Evolutionary conservation across 30 jellyfish, hydroid and myxozoan genomes (phyloP).

Genomic region (Clytia hemisphaerica): DNA sequence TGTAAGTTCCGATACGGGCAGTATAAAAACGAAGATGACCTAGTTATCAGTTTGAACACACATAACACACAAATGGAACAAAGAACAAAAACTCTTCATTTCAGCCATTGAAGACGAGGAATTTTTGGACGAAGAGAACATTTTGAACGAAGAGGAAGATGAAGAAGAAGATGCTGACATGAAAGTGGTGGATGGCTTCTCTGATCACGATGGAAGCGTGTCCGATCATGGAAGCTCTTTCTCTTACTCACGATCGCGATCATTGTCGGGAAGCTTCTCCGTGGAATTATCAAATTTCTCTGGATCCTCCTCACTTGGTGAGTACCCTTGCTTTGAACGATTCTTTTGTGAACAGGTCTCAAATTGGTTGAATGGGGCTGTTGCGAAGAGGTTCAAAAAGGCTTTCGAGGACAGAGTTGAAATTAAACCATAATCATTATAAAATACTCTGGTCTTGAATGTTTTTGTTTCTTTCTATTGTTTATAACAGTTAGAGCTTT

Average conservation of each 20-base stretch:
- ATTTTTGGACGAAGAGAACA: no score
- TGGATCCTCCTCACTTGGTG: slow-evolving; percentile 33
- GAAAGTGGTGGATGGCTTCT: slow-evolving; percentile 79
- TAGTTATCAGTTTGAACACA: no score
- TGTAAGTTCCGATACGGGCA: no score
- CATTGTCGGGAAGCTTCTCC: slow-evolving; percentile 38
- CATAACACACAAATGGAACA: slow-evolving; percentile 33
- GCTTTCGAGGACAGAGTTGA: slow-evolving; percentile 28
- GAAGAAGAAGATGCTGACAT: slow-evolving; percentile 68
- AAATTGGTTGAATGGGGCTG: slow-evolving; percentile 21
- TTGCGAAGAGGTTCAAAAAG: slow-evolving; percentile 31
- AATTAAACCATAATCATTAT: background rate
- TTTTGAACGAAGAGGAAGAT: slow-evolving; percentile 38
- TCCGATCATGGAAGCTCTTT: slow-evolving; percentile 72
- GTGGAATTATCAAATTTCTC: slow-evolving; percentile 39
- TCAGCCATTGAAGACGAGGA: background rate
- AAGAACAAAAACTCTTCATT: background rate
- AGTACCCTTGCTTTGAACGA: background rate
- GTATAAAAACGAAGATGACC: no score
- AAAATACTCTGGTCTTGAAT: background rate
- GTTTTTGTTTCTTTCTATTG: no score
- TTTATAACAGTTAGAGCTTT: background rate
- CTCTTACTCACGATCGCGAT: slow-evolving; percentile 55
- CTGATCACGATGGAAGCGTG: slow-evolving; percentile 49
- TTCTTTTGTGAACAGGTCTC: background rate